A percentile compares a stretch with the other conserved stretches of the same genome.
These are phyloP conservation scores for Rissa tridactyla DNA, from an alignment of 2,113 vertebrate species.

Conservation along the genomic window DNA sequence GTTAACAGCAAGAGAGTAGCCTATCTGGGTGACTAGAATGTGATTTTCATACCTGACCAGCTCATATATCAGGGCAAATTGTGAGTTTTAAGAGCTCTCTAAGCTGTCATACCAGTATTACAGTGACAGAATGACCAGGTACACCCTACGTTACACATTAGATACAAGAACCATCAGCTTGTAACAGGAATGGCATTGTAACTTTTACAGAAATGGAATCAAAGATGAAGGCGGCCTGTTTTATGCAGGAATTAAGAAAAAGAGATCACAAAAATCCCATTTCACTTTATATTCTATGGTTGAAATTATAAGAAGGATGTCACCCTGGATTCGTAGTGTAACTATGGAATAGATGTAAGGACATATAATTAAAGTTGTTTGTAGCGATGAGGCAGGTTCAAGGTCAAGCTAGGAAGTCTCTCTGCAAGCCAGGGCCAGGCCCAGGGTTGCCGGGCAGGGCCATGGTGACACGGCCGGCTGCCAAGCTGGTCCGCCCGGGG, in stretches of 20 bases:
- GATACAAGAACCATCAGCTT: background rate
- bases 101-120: background rate
- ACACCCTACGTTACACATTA: background rate
- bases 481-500: background rate
- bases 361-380: background rate
- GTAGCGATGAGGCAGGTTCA: background rate
- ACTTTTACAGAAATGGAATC: background rate
- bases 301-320: background rate
- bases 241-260: background rate
- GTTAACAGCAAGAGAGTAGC: background rate
- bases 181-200: background rate
- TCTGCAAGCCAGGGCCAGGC: background rate
- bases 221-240: background rate
- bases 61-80: background rate
- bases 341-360: background rate
- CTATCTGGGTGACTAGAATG: background rate
- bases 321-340: background rate
- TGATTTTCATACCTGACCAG: background rate
- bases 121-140: background rate
- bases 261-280: background rate
- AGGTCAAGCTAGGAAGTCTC: background rate
- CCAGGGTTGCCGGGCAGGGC: background rate
- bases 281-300: background rate
- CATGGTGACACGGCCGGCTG: background rate
- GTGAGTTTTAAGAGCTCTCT: background rate